Base-by-base conservation (phyloP, 2,888 invertebrate genomes). In the Andrena bucephala region DNA sequence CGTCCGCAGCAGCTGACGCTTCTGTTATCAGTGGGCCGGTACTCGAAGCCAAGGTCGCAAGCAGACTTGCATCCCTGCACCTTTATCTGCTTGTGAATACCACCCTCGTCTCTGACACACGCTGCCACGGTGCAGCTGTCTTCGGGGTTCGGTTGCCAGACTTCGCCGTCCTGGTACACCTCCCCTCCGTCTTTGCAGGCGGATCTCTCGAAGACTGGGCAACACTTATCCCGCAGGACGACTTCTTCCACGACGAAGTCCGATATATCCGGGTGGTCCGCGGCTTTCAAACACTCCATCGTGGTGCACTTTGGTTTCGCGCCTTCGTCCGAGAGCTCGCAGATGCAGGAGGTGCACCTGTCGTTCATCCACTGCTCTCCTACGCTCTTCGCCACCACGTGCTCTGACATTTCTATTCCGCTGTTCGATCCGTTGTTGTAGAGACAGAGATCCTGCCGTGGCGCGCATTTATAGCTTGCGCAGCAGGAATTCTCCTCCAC, bases 311-410 rank as follows among this genome's bases (percentile, higher is more conserved):
- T 93, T 2, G 93, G 81, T 13, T 92, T 90, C 6, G 94, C 91
- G 75, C 93, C 94, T 7, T 92, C 93, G 20, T 89, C 85, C 8
- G 89, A 87, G 57, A 91, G 88, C 50, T 94, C 93, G 91, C 97
- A 97, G 62, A 94, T 94, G 88, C 97, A 97, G 48, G 94, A 94
- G 54, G 96, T 95, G 90, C 97, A 97, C 29, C 96, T 96, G 0
- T 97, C 97, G 92, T 97, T 97, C 80, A 94, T 91, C 97, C 97
- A 97, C 0, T 94, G 95, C 0, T 95, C 95, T 13, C 96, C 95
- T 60, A 93, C 73, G 62, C 88, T 82, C 59, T 88, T 92, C 0
- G 77, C 74, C 5, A 85, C 13, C 4, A 85, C 16, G 0, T 48
- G 63, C 66, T 83, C 81, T 0, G 31, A 6, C 24, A 29, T 60